phyloP scores from a whole-genome alignment of 1,140 invertebrate species.

The Heterodera carotae region DNA sequence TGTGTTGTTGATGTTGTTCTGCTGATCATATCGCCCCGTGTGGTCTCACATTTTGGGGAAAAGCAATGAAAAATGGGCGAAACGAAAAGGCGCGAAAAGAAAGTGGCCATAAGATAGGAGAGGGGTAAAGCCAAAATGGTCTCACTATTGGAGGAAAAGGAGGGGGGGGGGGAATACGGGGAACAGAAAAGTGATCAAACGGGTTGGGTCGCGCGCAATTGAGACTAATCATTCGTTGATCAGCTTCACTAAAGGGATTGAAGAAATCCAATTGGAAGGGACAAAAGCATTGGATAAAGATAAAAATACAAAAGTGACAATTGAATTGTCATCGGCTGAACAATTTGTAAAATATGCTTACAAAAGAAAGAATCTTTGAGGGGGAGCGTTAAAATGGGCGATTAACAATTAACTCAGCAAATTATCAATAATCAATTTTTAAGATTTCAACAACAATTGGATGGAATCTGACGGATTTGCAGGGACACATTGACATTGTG shows the following conservation, averaged over 20 bases:
- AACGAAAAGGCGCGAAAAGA: neutral
- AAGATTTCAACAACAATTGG: slow-evolving; percentile 47
- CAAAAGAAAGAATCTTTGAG: too few relatives aligned
- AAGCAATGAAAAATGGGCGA: neutral
- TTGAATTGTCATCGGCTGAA: neutral
- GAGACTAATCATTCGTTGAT: neutral
- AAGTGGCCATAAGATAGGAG: neutral
- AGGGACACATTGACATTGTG: slow-evolving; percentile 50
- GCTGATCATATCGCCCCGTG: too few relatives aligned
- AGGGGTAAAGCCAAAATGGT: neutral
- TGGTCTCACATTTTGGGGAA: neutral
- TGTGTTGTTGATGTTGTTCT: too few relatives aligned
- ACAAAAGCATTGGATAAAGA: too few relatives aligned
- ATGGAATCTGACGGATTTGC: slow-evolving; percentile 67
- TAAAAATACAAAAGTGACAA: neutral
- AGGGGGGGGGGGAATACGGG: too few relatives aligned
- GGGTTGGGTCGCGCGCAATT: neutral
- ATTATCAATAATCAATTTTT: slow-evolving; percentile 19
- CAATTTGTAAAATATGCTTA: neutral
- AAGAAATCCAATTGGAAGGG: too few relatives aligned
- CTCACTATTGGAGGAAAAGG: neutral
- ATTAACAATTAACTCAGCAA: too few relatives aligned
- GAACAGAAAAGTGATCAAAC: neutral
- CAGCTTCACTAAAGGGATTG: too few relatives aligned
- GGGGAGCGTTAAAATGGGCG: too few relatives aligned